Conservation (phyloP, 2,888 invertebrate species). For the Drosophila setosimentum region DNA sequence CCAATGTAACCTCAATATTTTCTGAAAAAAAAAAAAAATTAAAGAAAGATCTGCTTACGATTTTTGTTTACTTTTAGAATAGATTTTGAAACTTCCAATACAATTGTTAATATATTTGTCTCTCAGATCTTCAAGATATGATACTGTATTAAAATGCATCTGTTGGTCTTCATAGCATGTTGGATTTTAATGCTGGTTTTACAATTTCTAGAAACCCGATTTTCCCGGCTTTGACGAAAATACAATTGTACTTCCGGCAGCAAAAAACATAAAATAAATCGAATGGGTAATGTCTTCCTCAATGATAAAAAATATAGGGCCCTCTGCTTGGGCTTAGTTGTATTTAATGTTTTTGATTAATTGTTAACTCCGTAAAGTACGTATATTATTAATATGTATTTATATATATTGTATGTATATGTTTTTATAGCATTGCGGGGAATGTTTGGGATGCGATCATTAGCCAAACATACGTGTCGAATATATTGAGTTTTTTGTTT, state of each 20-base stretch:
- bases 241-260: not conserved
- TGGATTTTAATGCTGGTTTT: not conserved
- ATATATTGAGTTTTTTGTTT: not conserved
- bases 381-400: not conserved
- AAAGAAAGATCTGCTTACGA: not conserved
- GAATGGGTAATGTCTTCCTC: not conserved
- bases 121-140: not conserved
- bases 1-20: not conserved
- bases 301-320: not conserved
- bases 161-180: conserved; percentile 3
- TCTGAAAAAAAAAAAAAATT: not conserved
- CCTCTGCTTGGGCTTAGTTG: not conserved
- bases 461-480: conserved; percentile 14
- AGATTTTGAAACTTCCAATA: not conserved
- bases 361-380: conserved; percentile 9
- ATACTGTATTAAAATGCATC: not conserved
- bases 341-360: conserved; percentile 10
- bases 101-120: not conserved
- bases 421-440: not conserved
- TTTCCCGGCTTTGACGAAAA: not conserved
- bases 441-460: conserved; percentile 17
- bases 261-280: too few species aligned
- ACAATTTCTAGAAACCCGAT: conserved; percentile 1
- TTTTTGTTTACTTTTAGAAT: not conserved
- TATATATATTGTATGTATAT: conserved; percentile 6